These are phyloP conservation scores for Saturnia pavonia DNA, from an alignment of 2,888 invertebrate genomes.

Conservation along the genomic window DNA sequence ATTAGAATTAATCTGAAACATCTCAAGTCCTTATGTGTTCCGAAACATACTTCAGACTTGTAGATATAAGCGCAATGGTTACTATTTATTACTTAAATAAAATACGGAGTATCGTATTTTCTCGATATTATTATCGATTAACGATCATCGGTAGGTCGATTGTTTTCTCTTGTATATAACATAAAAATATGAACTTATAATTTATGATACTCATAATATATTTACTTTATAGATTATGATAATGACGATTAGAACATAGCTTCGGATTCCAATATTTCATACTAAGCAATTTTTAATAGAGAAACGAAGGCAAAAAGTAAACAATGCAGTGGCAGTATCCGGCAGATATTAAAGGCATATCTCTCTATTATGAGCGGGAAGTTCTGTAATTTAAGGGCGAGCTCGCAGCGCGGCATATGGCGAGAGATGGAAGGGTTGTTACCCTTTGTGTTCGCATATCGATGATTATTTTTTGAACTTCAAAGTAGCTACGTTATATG, in stretches of 20 bases:
- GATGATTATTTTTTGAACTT: constrained; percentile 35
- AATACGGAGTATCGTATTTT: too few species aligned
- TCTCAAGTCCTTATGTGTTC: too few species aligned
- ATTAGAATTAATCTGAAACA: too few species aligned
- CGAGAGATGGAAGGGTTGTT: constrained; percentile 62
- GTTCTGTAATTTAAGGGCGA: constrained; percentile 80
- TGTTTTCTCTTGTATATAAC: too few species aligned
- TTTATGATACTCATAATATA: neutral
- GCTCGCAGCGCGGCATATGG: constrained; percentile 74
- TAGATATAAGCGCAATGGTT: too few species aligned
- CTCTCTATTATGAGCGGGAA: constrained; percentile 82
- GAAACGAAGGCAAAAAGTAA: constrained; percentile 77
- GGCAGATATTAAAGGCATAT: constrained; percentile 82
- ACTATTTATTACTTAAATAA: too few species aligned
- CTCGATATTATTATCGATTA: too few species aligned
- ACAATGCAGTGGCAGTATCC: constrained; percentile 71
- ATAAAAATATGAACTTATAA: neutral
- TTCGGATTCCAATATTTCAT: constrained; percentile 34
- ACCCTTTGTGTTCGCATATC: constrained; percentile 25
- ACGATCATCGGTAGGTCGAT: too few species aligned
- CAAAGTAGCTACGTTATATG: neutral
- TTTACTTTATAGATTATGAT: neutral
- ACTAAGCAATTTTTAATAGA: constrained; percentile 56
- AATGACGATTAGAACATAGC: neutral
- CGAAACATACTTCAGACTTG: too few species aligned